Evolutionary conservation across 2,888 invertebrate species (phyloP).

Genomic region (Archaeoteleia sp.): DNA sequence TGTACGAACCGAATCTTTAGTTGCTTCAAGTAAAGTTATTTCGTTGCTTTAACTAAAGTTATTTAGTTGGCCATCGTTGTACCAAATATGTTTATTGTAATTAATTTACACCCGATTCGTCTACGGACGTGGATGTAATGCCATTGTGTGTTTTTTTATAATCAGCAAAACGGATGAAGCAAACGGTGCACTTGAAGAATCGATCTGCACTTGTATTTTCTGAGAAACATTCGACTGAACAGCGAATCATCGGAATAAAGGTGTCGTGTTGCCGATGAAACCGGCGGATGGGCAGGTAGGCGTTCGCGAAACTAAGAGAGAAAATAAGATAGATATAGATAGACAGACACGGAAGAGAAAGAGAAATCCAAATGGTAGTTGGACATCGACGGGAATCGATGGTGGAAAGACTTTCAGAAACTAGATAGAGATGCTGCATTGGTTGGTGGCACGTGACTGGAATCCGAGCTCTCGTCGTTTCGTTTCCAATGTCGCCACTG

Average conservation of each 20-base stretch:
- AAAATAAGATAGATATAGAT: constrained; percentile 8
- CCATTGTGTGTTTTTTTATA: no score
- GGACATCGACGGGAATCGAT: constrained; percentile 11
- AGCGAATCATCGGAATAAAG: constrained; percentile 6
- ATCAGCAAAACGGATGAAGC: no score
- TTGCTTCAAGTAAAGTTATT: no score
- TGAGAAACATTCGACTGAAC: no score
- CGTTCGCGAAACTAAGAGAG: constrained; percentile 9
- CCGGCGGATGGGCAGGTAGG: neutral
- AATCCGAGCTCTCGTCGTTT: constrained; percentile 55
- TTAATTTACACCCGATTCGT: no score
- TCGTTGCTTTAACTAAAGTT: no score
- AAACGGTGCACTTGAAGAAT: no score
- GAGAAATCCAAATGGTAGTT: constrained; percentile 12
- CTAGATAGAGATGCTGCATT: constrained; percentile 64
- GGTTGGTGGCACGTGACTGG: constrained; percentile 67
- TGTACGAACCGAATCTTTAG: no score
- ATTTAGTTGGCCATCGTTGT: no score
- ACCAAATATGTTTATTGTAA: no score
- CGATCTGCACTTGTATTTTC: no score
- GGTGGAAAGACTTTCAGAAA: constrained; percentile 51
- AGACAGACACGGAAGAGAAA: neutral
- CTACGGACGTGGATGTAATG: no score
- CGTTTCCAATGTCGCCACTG: constrained; percentile 27
- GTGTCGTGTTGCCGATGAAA: neutral